Conservation (phyloP, 2,888 invertebrate genomes). For the Eristalinus aeneus region DNA sequence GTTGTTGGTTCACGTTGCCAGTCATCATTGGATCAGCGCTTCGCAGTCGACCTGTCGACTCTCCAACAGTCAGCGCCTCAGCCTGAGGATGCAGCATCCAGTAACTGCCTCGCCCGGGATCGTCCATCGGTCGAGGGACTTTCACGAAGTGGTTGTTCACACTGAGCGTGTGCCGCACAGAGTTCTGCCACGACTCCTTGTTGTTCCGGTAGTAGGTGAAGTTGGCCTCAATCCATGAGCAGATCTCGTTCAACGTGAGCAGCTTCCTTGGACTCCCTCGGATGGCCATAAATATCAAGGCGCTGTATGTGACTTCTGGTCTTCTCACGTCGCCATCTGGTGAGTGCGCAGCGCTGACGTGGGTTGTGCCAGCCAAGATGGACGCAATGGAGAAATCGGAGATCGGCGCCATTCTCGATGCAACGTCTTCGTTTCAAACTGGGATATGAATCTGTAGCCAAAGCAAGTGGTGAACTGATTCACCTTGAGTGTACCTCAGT, state of each 20-base stretch:
- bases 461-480: neutral
- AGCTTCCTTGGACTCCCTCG: neutral
- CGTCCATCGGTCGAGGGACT: conserved; percentile 77
- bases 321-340: conserved; percentile 76
- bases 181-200: no score
- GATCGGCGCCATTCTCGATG: neutral
- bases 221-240: no score
- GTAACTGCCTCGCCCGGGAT: conserved; percentile 99
- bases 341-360: neutral
- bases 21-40: conserved; percentile 81
- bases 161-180: no score
- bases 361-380: neutral
- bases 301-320: conserved; percentile 90
- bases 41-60: conserved; percentile 96
- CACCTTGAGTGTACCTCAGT: neutral
- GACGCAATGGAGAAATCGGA: neutral
- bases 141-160: no score
- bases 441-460: neutral
- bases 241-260: neutral
- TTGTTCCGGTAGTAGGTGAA: no score
- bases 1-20: conserved; percentile 73
- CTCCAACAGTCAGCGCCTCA: conserved; percentile 98
- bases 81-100: conserved; percentile 98
- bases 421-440: neutral
- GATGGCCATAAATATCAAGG: conserved; percentile 99